phyloP scores from a whole-genome alignment of 2,797 vertebrate genomes.

The Leptoclinus maculatus region DNA sequence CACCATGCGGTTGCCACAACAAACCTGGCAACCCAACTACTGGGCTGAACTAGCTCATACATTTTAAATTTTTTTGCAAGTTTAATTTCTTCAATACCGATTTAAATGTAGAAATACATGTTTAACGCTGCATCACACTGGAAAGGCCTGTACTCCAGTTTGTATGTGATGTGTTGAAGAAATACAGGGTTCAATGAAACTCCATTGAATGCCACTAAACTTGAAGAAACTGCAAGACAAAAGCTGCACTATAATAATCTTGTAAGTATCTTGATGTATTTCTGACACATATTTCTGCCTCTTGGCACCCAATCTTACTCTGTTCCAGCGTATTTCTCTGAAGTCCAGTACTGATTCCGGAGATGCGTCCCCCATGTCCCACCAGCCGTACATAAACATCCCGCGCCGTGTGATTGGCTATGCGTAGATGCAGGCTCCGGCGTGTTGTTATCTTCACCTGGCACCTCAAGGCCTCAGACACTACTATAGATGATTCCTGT shows the following conservation, averaged over 20 bases:
- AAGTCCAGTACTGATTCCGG: slow-evolving; percentile 73
- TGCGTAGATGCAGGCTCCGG: slow-evolving; percentile 89
- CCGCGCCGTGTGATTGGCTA: slow-evolving; percentile 93
- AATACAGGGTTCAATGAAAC: background rate
- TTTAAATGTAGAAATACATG: background rate
- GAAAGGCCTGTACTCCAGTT: background rate
- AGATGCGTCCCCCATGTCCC: slow-evolving; percentile 88
- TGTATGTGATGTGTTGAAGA: background rate
- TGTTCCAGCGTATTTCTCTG: slow-evolving; percentile 61
- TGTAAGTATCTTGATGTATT: background rate
- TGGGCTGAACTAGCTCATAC: background rate
- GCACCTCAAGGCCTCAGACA: slow-evolving; percentile 89
- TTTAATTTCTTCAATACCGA: background rate
- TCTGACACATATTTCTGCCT: background rate
- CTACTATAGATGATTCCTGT: slow-evolving; percentile 41
- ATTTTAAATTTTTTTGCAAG: no score
- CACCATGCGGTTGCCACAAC: slow-evolving; percentile 58
- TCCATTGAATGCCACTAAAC: background rate
- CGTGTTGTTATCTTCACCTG: slow-evolving; percentile 95
- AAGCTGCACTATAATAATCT: background rate
- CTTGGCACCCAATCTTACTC: slow-evolving; percentile 63
- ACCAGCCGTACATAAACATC: slow-evolving; percentile 93
- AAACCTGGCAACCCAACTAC: slow-evolving; percentile 41
- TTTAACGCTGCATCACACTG: slow-evolving; percentile 4
- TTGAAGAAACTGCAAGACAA: background rate